Base-by-base conservation (phyloP, 2,888 invertebrate species). In the Caradrina kadenii region DNA sequence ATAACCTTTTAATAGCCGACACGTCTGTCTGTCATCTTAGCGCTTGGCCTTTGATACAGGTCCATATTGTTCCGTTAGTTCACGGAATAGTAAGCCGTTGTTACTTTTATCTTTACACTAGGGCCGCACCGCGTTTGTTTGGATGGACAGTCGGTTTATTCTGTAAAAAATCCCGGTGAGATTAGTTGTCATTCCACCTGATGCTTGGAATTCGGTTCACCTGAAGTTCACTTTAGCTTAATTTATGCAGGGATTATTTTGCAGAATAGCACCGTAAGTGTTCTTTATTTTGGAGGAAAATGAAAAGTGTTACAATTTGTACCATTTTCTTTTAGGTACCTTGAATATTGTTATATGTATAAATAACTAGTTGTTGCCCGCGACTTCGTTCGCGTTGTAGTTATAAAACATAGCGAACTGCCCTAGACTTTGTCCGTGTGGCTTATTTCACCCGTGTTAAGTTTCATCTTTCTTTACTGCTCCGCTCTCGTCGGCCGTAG, bases 41-140 rank as follows among this genome's bases (percentile, higher is more conserved):
- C 49, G 53, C 21, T 65, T 73, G 66, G 66, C 64, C 22, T 78
- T 69, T 80, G 74, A 83, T 67, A 64, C 69, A 77, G 78, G 81
- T 69, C 48, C 64, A 62, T 71, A 64, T 65, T 71, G 62, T 77
- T 63, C 35, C 35, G 35, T 35, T 35, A 35, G 35, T 35, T 35
- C 56, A 68, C 49, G 55, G 63, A 81, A 79, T 66, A 60, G 67
- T 71, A 15, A 31, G 50, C 63, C 52, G 52, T 26, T 65, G 52
- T 69, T 69, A 69, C 70, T 79, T 77, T 77, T 53, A 72, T 69
- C 59, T 65, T 31, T 35, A 35, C 35, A 8, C 35, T 35, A 35
- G 35, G 17, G 7, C 35, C 42, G 45, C 17, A 19, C 39, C 48
- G 58, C 39, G 63, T 52, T 62, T 64, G 31, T n/a, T 72, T 63